Conservation (phyloP, 1,140 invertebrate species). For the Papilio glaucus region DNA sequence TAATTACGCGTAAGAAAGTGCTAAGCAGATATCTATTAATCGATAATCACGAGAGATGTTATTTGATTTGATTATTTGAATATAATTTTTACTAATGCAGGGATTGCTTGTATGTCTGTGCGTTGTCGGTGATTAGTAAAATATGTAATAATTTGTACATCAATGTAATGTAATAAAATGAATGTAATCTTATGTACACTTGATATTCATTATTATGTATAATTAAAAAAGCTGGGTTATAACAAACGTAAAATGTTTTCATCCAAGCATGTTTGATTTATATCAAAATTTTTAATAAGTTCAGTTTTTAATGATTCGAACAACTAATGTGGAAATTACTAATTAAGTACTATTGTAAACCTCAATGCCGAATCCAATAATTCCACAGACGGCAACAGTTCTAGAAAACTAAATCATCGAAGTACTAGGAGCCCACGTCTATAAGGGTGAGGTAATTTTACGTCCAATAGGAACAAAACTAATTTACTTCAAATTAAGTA, state of each 20-base stretch:
- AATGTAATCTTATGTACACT: not conserved
- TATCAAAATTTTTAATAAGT: too few species aligned
- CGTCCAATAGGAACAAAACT: too few species aligned
- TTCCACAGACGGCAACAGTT: too few species aligned
- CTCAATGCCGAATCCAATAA: not conserved
- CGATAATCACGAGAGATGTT: too few species aligned
- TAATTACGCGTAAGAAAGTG: not conserved
- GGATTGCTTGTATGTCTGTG: not conserved
- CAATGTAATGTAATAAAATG: not conserved
- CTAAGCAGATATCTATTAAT: too few species aligned
- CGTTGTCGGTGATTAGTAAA: too few species aligned
- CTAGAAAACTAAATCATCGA: too few species aligned
- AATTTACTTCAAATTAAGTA: too few species aligned
- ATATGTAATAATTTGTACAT: not conserved
- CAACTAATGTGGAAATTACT: not conserved
- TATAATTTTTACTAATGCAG: not conserved
- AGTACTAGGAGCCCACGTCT: too few species aligned
- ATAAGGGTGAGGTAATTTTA: too few species aligned
- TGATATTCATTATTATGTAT: not conserved
- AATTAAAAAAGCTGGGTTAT: not conserved
- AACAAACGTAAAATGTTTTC: too few species aligned
- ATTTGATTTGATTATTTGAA: not conserved
- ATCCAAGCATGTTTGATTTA: too few species aligned
- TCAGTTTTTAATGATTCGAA: not conserved
- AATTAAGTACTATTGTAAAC: constrained; percentile 2